Evolutionary conservation across 2,888 invertebrate genomes (phyloP).

Genomic region (Drosophila barbarae): DNA sequence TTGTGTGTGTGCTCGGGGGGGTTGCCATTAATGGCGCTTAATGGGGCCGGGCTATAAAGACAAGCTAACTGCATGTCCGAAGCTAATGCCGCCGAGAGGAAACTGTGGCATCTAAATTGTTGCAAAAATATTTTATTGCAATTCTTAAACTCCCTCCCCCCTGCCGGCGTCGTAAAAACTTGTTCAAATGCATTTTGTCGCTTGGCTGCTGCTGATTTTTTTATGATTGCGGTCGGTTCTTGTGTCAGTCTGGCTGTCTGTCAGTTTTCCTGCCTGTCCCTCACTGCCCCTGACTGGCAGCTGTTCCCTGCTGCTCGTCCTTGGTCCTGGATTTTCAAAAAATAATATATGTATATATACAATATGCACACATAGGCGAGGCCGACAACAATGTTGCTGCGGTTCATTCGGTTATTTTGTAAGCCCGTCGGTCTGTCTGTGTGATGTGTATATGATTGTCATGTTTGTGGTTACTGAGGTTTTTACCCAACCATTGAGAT

Average conservation of each 20-base stretch:
- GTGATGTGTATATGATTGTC: conserved; percentile 40
- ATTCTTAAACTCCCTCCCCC: conserved; percentile 52
- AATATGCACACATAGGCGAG: conserved; percentile 29
- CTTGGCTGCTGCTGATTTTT: conserved; percentile 67
- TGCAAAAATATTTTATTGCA: conserved; percentile 71
- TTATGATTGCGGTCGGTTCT: conserved; percentile 60
- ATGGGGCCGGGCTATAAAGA: conserved; percentile 60
- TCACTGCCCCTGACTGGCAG: conserved; percentile 34
- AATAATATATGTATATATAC: background rate
- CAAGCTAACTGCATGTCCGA: conserved; percentile 62
- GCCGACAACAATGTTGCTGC: conserved; percentile 40
- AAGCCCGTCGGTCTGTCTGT: conserved; percentile 11
- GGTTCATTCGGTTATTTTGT: conserved; percentile 30
- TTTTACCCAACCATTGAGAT: conserved; percentile 7
- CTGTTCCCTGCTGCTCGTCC: conserved; percentile 27
- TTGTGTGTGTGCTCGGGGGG: conserved; percentile 27
- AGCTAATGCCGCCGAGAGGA: conserved; percentile 39
- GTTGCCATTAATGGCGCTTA: conserved; percentile 66
- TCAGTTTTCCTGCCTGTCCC: conserved; percentile 8
- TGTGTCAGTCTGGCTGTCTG: conserved; percentile 16
- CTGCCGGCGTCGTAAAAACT: conserved; percentile 57
- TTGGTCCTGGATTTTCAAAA: conserved; percentile 20
- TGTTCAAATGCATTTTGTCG: conserved; percentile 70
- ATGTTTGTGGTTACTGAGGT: conserved; percentile 39
- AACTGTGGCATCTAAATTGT: conserved; percentile 67